Evolutionary conservation across 2,888 invertebrate genomes (phyloP).

Genomic region (Stegana nigrithorax): DNA sequence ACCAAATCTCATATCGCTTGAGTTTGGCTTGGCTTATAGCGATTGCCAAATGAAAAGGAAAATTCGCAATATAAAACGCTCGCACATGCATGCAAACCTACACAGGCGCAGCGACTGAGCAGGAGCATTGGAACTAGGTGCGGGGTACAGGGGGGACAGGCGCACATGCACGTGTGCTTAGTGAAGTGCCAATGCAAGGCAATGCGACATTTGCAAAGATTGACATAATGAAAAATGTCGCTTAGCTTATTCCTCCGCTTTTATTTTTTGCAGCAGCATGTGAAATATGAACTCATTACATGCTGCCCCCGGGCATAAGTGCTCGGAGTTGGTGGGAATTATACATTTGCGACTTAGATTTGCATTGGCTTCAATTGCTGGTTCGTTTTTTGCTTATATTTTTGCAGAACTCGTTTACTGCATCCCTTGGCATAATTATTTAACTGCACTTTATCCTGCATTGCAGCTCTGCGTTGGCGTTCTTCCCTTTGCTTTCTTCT

Average conservation of each 20-base stretch:
- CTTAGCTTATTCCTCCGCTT: not conserved
- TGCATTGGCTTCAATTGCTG: not conserved
- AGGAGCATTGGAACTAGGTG: too few species aligned
- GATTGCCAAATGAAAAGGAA: constrained; percentile 50
- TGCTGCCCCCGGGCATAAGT: not conserved
- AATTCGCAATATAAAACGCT: constrained; percentile 30
- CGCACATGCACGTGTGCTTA: not conserved
- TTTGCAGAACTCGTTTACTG: not conserved
- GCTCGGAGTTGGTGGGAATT: not conserved
- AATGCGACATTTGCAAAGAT: not conserved
- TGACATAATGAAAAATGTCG: not conserved
- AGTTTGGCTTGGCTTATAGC: constrained; percentile 28
- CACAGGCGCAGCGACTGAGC: not conserved
- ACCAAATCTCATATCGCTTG: constrained; percentile 12
- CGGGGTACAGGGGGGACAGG: too few species aligned
- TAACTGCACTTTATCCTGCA: not conserved
- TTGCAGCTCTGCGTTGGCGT: too few species aligned
- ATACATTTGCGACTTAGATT: not conserved
- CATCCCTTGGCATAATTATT: not conserved
- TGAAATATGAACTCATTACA: constrained; percentile 18
- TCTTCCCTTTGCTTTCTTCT: too few species aligned
- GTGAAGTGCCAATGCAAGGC: not conserved
- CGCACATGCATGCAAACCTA: too few species aligned
- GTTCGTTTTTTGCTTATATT: not conserved
- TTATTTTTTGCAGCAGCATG: not conserved